Conservation (phyloP, 2,888 invertebrate species). For the Bedellia somnulentella region DNA sequence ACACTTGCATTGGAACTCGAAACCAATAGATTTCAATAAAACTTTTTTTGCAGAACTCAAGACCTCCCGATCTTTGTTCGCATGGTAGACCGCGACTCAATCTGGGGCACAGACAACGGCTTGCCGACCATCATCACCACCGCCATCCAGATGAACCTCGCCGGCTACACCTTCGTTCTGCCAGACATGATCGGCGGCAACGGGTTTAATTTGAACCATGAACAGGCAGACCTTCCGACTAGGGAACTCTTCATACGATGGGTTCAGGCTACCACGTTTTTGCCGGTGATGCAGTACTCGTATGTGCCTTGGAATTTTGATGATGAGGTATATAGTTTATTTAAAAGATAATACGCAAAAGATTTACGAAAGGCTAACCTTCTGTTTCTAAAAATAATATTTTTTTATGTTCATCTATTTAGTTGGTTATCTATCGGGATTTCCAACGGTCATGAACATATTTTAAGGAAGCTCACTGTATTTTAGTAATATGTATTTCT, state of each 20-base stretch:
- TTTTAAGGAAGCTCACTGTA: no score
- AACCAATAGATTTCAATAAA: no score
- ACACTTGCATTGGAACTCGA: no score
- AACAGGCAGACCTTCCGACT: slow-evolving; percentile 30
- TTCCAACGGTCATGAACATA: no score
- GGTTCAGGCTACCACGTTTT: slow-evolving; percentile 75
- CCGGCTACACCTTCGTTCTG: slow-evolving; percentile 72
- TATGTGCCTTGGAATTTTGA: slow-evolving; percentile 80
- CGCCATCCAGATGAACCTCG: slow-evolving; percentile 64
- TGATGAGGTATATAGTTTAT: no score
- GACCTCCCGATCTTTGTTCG: slow-evolving; percentile 70
- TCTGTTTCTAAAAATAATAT: no score
- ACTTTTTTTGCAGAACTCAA: slow-evolving; percentile 58
- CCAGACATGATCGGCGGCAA: slow-evolving; percentile 82
- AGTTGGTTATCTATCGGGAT: no score
- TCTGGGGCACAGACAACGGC: slow-evolving; percentile 71
- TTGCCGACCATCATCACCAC: slow-evolving; percentile 73
- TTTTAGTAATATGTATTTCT: no score
- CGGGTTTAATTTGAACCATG: slow-evolving; percentile 51
- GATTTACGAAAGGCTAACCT: no score
- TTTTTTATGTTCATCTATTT: no score
- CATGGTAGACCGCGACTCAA: slow-evolving; percentile 78
- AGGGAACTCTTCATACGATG: slow-evolving; percentile 75
- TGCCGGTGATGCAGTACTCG: slow-evolving; percentile 81
- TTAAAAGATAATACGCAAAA: no score